Base-by-base conservation (phyloP, 2,113 vertebrate species). In the Myiopsitta monachus region DNA sequence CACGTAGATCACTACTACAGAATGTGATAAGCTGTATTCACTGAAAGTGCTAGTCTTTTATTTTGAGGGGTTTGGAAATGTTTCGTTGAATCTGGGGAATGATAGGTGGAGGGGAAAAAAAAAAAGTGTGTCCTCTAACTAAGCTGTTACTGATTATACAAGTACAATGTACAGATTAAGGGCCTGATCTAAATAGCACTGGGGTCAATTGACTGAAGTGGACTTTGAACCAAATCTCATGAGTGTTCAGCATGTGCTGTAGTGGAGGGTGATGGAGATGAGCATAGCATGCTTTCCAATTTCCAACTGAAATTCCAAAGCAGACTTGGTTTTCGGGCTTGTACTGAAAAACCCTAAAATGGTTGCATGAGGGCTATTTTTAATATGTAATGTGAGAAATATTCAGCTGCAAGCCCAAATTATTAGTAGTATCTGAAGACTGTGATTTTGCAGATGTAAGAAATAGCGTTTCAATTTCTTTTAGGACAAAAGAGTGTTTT, bases 81-180 rank as follows among this genome's bases (percentile, higher is more conserved):
- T 92, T 88, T 78, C 0, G 0, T 68, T 84, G n/a, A 73, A 66
- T 31, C 83, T 89, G 49, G 49, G 27, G 82, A 91, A 51, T 17
- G 27, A 78, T 14, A 46, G 41, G 46, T 43, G 30, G 2, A 1
- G 1, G 17, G 14, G 33, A 46, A n/a, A 31, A 46, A 38, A 31
- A 36, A 14, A 66, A n/a, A 21, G 2, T 41, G 6, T 11, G 8
- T 64, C 43, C 16, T 93, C 38, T 95, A 95, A 95, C 94, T 81
- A 66, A 95, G 73, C 83, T 95, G 96, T 97, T 95, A 97, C 95
- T 96, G 88, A 97, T 91, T 96, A 95, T 87, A 91, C 92, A 41
- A 70, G 90, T 87, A 69, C 81, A 69, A 95, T 62, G 90, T 88
- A 92, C 94, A 94, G 86, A 95, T 92, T 69, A 96, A 96, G 62